A percentile compares a stretch with the other conserved stretches of the same genome.
Conservation (phyloP, 1,140 invertebrate species). For the Phocides pigmalion region DNA sequence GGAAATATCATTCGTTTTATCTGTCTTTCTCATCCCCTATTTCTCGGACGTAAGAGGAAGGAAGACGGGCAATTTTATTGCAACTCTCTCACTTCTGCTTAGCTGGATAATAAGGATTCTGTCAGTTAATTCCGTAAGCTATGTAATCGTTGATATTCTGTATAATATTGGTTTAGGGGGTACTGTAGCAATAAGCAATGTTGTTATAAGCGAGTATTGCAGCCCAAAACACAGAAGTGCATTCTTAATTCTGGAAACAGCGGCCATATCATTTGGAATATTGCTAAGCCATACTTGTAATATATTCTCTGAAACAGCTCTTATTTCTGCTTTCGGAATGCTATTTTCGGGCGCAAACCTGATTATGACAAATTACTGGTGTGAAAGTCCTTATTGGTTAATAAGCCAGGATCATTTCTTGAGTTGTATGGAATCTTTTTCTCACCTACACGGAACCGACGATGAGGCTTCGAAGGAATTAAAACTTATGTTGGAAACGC, state of each 20-base stretch:
- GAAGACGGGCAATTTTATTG: constrained; percentile 14
- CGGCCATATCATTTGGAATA: constrained; percentile 25
- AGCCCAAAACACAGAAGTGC: constrained; percentile 22
- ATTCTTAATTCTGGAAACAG: constrained; percentile 22
- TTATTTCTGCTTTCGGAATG: constrained; percentile 22
- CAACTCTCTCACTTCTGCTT: not conserved
- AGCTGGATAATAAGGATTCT: constrained; percentile 20
- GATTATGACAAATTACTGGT: constrained; percentile 18
- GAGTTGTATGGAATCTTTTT: constrained; percentile 20
- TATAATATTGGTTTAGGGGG: constrained; percentile 24
- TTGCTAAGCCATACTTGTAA: constrained; percentile 20
- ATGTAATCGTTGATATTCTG: constrained; percentile 6
- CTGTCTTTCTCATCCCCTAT: constrained; percentile 26
- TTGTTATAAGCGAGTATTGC: constrained; percentile 24
- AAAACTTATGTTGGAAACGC: constrained; percentile 21
- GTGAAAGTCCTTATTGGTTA: constrained; percentile 25
- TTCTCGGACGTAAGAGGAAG: constrained; percentile 18
- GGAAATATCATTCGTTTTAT: constrained; percentile 13
- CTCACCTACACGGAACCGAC: constrained; percentile 19
- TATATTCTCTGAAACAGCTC: constrained; percentile 13
- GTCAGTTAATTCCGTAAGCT: constrained; percentile 1
- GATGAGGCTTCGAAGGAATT: constrained; percentile 23
- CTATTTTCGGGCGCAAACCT: constrained; percentile 8
- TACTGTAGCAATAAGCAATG: constrained; percentile 14
- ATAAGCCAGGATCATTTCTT: constrained; percentile 23